Conservation (phyloP, 1,140 invertebrate genomes). For the Magallana ariakensis region DNA sequence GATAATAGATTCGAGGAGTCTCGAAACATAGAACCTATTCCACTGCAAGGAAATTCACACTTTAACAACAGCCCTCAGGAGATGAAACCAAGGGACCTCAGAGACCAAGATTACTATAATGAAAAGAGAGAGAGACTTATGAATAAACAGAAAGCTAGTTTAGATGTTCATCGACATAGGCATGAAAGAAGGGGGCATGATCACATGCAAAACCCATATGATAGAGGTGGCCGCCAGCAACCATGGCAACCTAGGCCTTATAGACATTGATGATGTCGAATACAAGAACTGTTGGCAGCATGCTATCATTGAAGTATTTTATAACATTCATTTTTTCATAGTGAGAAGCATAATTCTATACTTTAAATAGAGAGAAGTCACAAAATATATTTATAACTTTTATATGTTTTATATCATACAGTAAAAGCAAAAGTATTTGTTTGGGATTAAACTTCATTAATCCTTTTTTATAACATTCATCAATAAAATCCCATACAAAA, state of each 20-base stretch:
- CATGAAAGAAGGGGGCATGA: constrained; percentile 10
- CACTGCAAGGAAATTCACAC: background rate
- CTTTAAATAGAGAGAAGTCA: no score
- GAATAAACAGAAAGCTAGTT: constrained; percentile 25
- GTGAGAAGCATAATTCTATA: no score
- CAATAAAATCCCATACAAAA: no score
- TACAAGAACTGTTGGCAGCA: no score
- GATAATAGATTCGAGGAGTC: background rate
- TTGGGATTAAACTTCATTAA: no score
- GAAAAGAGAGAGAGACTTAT: constrained; percentile 40
- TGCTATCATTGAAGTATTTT: no score
- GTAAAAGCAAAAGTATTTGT: no score
- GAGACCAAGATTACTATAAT: background rate
- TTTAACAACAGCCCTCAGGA: background rate
- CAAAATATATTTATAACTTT: no score
- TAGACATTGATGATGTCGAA: constrained; percentile 5
- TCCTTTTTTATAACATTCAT: no score
- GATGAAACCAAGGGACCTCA: background rate
- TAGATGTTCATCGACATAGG: constrained; percentile 36
- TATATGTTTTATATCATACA: no score
- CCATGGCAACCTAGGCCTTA: constrained; percentile 40
- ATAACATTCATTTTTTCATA: no score
- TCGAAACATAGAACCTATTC: background rate
- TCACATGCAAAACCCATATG: constrained; percentile 6
- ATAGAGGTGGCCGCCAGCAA: constrained; percentile 27